Percentiles rank a stretch among this genome's conserved stretches.
These are phyloP conservation scores for Erebia aethiops DNA, from an alignment of 2,888 invertebrate genomes.

Conservation along the genomic window DNA sequence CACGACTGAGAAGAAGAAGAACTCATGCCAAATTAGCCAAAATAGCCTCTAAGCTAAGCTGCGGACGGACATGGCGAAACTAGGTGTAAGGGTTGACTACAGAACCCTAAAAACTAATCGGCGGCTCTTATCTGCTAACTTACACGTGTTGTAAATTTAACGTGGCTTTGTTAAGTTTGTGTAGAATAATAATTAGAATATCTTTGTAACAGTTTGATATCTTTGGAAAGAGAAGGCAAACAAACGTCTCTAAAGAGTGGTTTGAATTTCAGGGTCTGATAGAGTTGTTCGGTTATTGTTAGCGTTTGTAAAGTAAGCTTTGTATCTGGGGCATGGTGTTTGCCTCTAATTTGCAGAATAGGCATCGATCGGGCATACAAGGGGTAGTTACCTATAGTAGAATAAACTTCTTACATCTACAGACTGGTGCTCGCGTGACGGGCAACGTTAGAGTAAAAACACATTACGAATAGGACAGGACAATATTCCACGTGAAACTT, in stretches of 20 bases:
- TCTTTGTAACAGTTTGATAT: slow-evolving; percentile 21
- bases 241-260: slow-evolving; percentile 6
- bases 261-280: slow-evolving; percentile 16
- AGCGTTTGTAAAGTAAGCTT: slow-evolving; percentile 23
- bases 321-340: slow-evolving; percentile 18
- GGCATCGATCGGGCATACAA: slow-evolving; percentile 56
- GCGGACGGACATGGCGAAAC: no score
- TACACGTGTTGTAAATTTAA: slow-evolving; percentile 33
- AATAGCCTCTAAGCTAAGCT: no score
- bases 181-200: slow-evolving; percentile 28
- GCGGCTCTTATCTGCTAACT: slow-evolving; percentile 63
- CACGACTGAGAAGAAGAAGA: no score
- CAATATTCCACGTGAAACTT: no score
- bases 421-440: slow-evolving; percentile 63
- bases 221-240: slow-evolving; percentile 12
- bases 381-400: slow-evolving; percentile 60
- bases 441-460: slow-evolving; percentile 42
- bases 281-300: slow-evolving; percentile 23
- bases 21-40: no score
- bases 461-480: no score
- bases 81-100: no score
- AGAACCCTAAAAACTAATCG: slow-evolving; percentile 53
- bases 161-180: slow-evolving; percentile 28
- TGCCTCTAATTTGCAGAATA: slow-evolving; percentile 55
- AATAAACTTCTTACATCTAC: slow-evolving; percentile 65